phyloP scores from a whole-genome alignment of 2,888 invertebrate genomes.

The Hirtodrosophila confusa region DNA sequence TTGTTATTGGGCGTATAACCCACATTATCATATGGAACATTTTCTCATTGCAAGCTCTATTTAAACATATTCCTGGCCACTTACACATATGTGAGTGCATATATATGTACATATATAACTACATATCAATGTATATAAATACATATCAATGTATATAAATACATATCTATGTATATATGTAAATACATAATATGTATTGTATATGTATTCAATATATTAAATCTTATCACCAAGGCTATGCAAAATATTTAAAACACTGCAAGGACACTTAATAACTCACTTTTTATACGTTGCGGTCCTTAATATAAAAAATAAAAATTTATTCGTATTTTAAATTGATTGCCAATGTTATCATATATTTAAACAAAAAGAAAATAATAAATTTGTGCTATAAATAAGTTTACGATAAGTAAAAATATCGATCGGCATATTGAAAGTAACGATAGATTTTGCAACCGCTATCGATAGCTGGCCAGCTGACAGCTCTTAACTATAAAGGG shows the following conservation, averaged over 20 bases:
- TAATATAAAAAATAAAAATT: conserved; percentile 10
- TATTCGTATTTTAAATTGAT: conserved; percentile 14
- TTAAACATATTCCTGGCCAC: not conserved
- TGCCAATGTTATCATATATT: conserved; percentile 46
- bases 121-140: not conserved
- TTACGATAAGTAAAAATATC: conserved; percentile 45
- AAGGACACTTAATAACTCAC: conserved; percentile 15
- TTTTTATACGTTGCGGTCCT: conserved; percentile 32
- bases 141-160: not conserved
- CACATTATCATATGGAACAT: not conserved
- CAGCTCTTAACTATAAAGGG: not conserved
- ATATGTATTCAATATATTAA: conserved; percentile 12
- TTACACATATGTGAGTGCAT: not conserved
- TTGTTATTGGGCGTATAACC: not conserved
- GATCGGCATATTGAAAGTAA: conserved; percentile 14
- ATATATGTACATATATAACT: not conserved
- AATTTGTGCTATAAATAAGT: conserved; percentile 55
- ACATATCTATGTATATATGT: not conserved
- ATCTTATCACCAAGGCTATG: conserved; percentile 42
- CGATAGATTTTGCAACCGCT: conserved; percentile 2
- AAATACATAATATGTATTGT: conserved; percentile 6
- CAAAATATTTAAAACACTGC: conserved; percentile 12
- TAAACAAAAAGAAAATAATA: conserved; percentile 56
- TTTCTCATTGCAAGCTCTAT: not conserved
- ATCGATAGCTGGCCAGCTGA: conserved; percentile 21